Conservation (phyloP, 2,888 invertebrate species). For the Epinotia demarniana region DNA sequence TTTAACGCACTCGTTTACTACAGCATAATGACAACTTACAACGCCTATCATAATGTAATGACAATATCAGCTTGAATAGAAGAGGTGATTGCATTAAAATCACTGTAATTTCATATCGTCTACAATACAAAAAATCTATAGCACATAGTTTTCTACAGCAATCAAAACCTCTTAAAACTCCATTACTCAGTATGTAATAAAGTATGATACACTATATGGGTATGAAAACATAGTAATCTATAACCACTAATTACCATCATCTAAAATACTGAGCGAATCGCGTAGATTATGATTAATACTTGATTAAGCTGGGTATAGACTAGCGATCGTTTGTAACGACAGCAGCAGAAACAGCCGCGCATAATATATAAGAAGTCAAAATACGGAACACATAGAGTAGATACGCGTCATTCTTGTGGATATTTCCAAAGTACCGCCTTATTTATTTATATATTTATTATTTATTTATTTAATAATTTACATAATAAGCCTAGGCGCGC, state of each 20-base stretch:
- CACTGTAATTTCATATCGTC: conserved; percentile 8
- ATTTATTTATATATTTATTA: too few species aligned
- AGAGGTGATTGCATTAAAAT: conserved; percentile 4
- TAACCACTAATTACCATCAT: conserved; percentile 12
- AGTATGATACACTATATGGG: background rate
- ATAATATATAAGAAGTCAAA: too few species aligned
- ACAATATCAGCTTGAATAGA: conserved; percentile 8
- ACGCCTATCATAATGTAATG: background rate
- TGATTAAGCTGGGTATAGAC: conserved; percentile 22
- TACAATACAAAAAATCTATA: conserved; percentile 7
- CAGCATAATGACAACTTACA: too few species aligned
- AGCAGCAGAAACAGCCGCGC: too few species aligned
- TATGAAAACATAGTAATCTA: conserved; percentile 13
- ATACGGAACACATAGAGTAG: too few species aligned
- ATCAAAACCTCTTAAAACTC: conserved; percentile 24
- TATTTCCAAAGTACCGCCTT: too few species aligned
- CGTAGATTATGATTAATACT: conserved; percentile 26
- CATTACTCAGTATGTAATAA: conserved; percentile 21
- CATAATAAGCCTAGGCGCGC: too few species aligned
- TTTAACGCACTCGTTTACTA: too few species aligned
- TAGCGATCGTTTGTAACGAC: background rate
- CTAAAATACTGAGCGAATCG: conserved; percentile 32
- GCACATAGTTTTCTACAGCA: background rate
- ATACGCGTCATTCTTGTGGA: too few species aligned
- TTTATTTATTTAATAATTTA: too few species aligned